Base-by-base conservation (phyloP, 2,113 vertebrate genomes). In the Bambusicola thoracicus region DNA sequence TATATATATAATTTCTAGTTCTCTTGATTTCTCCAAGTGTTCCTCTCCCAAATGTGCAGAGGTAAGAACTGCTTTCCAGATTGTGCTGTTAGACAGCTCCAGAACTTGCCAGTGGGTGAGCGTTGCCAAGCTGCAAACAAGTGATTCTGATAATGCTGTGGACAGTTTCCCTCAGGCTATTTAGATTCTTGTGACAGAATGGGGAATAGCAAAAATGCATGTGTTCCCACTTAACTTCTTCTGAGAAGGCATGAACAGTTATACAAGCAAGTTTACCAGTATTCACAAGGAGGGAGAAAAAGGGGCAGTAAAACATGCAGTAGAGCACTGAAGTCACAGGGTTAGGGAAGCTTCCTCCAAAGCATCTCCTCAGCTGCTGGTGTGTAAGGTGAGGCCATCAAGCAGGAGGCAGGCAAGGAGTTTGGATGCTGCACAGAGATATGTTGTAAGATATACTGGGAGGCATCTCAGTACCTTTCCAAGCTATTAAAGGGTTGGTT, bases 201-300 rank as follows among this genome's bases (percentile, higher is more conserved):
- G 49, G 55, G 89, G 91, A 92, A 94, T 76, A 63, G n/a, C 46
- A 78, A 85, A 94, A 94, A 44, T 85, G 68, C 32, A 68, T 69
- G 25, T 88, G 85, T 86, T 94, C 91, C 48, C 87, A 94, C 51
- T 86, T 94, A 81, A 51, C 61, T 94, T 66, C n/a, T 92, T 93
- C 72, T 94, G 61, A 55, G 72, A 81, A 92, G 81, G 89, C 61
- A 82, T 15, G 48, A 91, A 48, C 49, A 44, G 65, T 91, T 87
- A 49, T 34, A 81, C 88, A 91, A 91, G 46, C 65, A 63, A 68
- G 56, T 76, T 92, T 40, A 49, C 7, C 8, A 79, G 62, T 94
- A 82, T 93, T 87, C 81, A 69, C 0, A 0, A 55, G 1, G 75
- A 79, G 74, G 34, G 44, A 87, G 75, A 77, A 93, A 58, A 63